Percentiles rank a stretch among this genome's conserved stretches.
Conservation (phyloP, 2,113 vertebrate species). For the Nerophis ophidion region DNA sequence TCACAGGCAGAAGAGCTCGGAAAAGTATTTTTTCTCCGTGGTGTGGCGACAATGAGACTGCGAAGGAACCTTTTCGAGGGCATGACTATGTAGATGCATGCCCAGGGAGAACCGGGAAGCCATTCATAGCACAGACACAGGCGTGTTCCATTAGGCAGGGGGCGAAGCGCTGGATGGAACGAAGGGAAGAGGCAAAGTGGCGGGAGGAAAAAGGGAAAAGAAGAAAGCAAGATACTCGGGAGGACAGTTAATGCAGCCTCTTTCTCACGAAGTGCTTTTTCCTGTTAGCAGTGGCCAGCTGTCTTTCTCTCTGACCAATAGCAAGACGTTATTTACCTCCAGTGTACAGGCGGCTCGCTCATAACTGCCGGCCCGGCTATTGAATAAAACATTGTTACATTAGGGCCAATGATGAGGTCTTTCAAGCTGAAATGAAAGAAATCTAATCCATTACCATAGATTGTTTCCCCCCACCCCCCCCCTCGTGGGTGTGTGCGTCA, state of each 20-base stretch:
- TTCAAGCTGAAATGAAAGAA: slow-evolving; percentile 31
- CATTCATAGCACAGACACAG: slow-evolving; percentile 44
- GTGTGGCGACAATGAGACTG: slow-evolving; percentile 47
- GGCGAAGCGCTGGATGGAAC: slow-evolving; percentile 32
- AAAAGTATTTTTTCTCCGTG: slow-evolving; percentile 45
- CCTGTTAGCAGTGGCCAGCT: slow-evolving; percentile 25
- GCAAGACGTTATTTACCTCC: slow-evolving; percentile 22
- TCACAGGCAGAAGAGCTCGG: slow-evolving; percentile 53
- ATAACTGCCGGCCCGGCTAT: slow-evolving; percentile 1
- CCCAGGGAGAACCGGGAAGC: slow-evolving; percentile 35
- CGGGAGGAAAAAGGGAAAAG: slow-evolving; percentile 9
- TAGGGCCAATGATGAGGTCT: slow-evolving; percentile 29
- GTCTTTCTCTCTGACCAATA: background rate
- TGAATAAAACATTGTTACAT: slow-evolving; percentile 37
- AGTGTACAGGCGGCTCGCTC: slow-evolving; percentile 10
- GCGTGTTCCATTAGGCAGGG: slow-evolving; percentile 51
- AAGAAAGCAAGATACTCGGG: slow-evolving; percentile 16
- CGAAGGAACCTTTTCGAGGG: slow-evolving; percentile 42
- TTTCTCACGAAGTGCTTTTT: slow-evolving; percentile 41
- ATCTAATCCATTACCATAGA: slow-evolving; percentile 29
- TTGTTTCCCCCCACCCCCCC: slow-evolving; percentile 15
- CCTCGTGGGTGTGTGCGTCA: slow-evolving; percentile 11
- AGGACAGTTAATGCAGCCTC: slow-evolving; percentile 35
- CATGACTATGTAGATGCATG: slow-evolving; percentile 67
- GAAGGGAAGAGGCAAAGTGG: slow-evolving; percentile 22